A percentile compares a stretch with the other conserved stretches of the same genome.
Conservation (phyloP, 1,140 invertebrate species). For the Magallana ariakensis region DNA sequence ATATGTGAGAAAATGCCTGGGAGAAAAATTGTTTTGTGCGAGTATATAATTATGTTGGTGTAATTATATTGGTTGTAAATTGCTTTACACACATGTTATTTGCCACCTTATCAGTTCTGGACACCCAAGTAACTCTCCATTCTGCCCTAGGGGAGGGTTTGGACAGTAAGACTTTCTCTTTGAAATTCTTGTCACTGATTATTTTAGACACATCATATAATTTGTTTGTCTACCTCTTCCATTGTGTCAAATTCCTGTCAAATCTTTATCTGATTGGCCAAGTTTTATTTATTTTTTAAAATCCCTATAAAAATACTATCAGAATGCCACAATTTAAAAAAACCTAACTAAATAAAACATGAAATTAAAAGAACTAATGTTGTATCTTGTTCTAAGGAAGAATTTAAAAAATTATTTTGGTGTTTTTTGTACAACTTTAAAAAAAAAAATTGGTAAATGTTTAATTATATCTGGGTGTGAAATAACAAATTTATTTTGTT, state of each 20-base stretch:
- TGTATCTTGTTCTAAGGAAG: too few species aligned
- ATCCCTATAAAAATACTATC: neutral
- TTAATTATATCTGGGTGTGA: neutral
- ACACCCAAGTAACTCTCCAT: neutral
- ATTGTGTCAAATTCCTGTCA: slow-evolving; percentile 36
- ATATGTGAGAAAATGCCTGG: slow-evolving; percentile 36
- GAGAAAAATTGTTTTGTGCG: slow-evolving; percentile 4
- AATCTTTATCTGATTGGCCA: slow-evolving; percentile 1
- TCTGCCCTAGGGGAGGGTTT: neutral
- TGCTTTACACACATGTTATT: slow-evolving; percentile 28
- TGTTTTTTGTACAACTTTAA: too few species aligned
- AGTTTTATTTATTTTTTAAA: neutral
- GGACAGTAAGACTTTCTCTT: slow-evolving; percentile 5
- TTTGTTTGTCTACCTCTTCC: slow-evolving; percentile 20
- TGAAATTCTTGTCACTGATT: slow-evolving; percentile 14
- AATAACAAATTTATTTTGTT: slow-evolving; percentile 9
- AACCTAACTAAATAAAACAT: too few species aligned
- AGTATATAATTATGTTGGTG: slow-evolving; percentile 35
- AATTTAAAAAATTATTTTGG: too few species aligned
- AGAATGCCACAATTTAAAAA: too few species aligned
- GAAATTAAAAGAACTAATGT: too few species aligned
- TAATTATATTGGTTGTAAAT: slow-evolving; percentile 39
- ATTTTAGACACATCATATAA: slow-evolving; percentile 31
- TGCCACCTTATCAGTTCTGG: neutral
- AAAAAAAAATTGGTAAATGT: too few species aligned